Base-by-base conservation (phyloP, 2,113 vertebrate genomes). In the Tychaedon coryphoeus region DNA sequence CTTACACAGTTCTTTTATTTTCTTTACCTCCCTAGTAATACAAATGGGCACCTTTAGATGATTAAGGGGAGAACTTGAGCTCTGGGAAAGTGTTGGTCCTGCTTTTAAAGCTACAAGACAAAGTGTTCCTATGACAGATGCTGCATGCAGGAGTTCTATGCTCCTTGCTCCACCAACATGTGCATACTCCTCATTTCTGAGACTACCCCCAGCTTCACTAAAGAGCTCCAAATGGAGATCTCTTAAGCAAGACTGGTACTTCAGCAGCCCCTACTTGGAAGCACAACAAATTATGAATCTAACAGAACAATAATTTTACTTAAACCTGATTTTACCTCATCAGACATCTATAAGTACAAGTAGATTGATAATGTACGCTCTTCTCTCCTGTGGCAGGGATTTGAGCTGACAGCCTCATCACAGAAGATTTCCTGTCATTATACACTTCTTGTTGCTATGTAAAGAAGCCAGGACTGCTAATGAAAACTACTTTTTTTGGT, bases 401-500 rank as follows among this genome's bases (percentile, higher is more conserved):
- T 90, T 95, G 77, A 94, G 34, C 67, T 65, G 73, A 86, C 81
- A 94, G 74, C 50, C 53, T 42, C 23, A 61, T 13, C 50, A 74
- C 20, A 58, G 15, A 84, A 90, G 83, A 77, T 84, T 67, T 86
- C 57, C 87, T 2, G 14, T 88, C 94, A 95, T 95, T 96, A 96
- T 97, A 95, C 80, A 58, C 57, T 96, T 96, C 91, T 97, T 91
- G 87, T 94, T 97, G 86, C 94, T 86, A 47, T 92, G 73, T 72
- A 92, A 86, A 97, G 92, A 97, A 93, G 74, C 57, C 36, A 48
- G 88, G 74, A 90, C 86, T 54, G 64, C 72, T 96, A 94, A 96
- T 86, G 92, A 93, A 95, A 93, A 94, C 42, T 69, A 61, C 47
- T 56, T 33, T 66, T 56, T 64, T 54, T n/a, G 10, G 90, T 87